A percentile compares a stretch with the other conserved stretches of the same genome.
Conservation (phyloP, 2,113 vertebrate genomes). For the Tenrec ecaudatus region DNA sequence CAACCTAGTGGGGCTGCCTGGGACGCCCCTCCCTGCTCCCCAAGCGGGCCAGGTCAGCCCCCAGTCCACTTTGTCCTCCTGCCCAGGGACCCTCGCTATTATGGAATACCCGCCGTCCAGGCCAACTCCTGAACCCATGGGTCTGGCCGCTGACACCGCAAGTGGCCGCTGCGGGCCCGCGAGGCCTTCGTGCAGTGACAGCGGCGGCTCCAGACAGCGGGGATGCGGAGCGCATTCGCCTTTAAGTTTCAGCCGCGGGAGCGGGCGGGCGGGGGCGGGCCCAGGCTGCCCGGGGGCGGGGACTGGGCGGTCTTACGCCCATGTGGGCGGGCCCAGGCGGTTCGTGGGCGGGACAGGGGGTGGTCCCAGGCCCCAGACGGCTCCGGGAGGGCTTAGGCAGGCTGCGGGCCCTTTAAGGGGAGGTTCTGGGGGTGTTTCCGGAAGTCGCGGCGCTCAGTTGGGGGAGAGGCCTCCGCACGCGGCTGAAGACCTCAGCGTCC, state of each 20-base stretch:
- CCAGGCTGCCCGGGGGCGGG: not conserved
- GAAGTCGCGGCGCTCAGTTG: not conserved
- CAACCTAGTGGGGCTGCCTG: too few species aligned
- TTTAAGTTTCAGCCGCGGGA: not conserved
- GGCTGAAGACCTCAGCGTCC: too few species aligned
- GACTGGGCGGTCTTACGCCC: not conserved
- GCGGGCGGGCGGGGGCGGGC: not conserved
- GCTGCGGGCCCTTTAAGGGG: constrained; percentile 75
- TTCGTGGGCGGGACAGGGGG: not conserved
- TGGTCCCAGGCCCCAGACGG: too few species aligned
- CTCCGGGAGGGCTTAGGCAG: not conserved
- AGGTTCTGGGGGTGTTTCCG: constrained; percentile 10
- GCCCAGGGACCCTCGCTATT: too few species aligned
- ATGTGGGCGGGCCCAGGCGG: not conserved
- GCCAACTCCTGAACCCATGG: not conserved
- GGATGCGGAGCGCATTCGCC: too few species aligned
- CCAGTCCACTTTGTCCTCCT: too few species aligned
- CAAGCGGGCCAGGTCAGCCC: too few species aligned
- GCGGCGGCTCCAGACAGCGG: not conserved
- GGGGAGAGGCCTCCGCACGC: too few species aligned
- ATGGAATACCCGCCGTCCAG: not conserved
- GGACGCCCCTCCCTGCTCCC: too few species aligned
- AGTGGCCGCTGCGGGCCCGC: not conserved
- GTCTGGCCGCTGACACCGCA: not conserved
- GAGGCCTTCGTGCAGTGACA: not conserved